phyloP scores from a whole-genome alignment of 2,888 invertebrate species.

The Microctonus brassicae region DNA sequence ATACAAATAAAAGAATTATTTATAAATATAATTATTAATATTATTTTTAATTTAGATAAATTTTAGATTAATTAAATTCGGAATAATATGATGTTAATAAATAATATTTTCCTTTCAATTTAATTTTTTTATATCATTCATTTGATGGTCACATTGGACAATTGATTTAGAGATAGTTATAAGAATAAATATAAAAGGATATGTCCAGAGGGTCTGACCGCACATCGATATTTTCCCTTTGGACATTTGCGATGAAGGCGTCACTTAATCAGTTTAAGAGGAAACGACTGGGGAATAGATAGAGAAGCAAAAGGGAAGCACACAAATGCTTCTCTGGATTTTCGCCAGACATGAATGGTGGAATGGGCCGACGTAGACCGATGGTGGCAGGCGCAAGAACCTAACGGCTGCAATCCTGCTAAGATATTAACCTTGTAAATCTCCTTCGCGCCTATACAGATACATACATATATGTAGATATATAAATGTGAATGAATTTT shows the following conservation, averaged over 20 bases:
- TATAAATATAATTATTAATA: too few relatives aligned
- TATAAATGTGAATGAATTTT: neutral
- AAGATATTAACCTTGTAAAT: constrained; percentile 42
- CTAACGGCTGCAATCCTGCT: constrained; percentile 40
- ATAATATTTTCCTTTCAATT: too few relatives aligned
- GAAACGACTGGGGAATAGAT: constrained; percentile 40
- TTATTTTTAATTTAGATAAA: too few relatives aligned
- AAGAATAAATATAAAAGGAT: constrained; percentile 6
- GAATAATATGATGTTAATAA: too few relatives aligned
- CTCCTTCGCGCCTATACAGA: neutral
- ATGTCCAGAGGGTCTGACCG: neutral
- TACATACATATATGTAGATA: neutral
- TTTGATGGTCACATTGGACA: too few relatives aligned
- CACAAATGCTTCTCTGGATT: constrained; percentile 12
- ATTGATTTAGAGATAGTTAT: neutral
- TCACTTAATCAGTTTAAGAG: constrained; percentile 60
- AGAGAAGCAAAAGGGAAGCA: neutral
- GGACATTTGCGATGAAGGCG: constrained; percentile 53
- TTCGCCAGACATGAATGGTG: constrained; percentile 32
- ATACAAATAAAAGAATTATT: too few relatives aligned
- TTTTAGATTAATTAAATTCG: neutral
- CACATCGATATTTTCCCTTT: constrained; percentile 31
- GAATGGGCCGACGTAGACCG: constrained; percentile 21
- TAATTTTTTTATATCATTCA: too few relatives aligned
- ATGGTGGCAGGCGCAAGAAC: constrained; percentile 28